A percentile compares a stretch with the other conserved stretches of the same genome.
These are phyloP conservation scores for Pomatorhinus ruficollis DNA, from an alignment of 2,113 vertebrate genomes.

Conservation along the genomic window DNA sequence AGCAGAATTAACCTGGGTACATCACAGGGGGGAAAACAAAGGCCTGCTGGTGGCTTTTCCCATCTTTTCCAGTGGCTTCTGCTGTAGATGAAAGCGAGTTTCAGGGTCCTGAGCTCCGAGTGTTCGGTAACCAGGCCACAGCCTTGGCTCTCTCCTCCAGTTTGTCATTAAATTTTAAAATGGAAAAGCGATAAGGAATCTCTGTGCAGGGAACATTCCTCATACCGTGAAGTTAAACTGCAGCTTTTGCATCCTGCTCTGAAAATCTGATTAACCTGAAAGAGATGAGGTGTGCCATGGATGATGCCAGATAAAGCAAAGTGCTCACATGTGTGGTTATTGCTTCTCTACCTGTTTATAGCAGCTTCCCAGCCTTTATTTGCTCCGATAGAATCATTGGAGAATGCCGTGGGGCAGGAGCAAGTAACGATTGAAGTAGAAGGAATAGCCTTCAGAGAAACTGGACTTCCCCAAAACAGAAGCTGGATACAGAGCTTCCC, in stretches of 20 bases:
- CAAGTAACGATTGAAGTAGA: background rate
- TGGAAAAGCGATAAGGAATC: background rate
- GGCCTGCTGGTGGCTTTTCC: background rate
- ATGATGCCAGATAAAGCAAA: background rate
- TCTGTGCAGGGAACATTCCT: background rate
- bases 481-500: background rate
- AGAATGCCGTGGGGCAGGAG: background rate
- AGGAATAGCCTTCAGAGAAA: background rate
- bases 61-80: background rate
- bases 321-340: background rate
- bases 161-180: background rate
- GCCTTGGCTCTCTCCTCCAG: background rate
- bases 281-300: background rate
- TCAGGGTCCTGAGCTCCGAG: background rate
- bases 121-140: background rate
- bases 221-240: background rate
- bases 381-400: rapidly evolving
- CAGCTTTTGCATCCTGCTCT: background rate
- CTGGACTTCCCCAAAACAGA: background rate
- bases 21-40: background rate
- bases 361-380: background rate
- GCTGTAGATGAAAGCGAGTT: background rate
- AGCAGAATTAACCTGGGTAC: background rate
- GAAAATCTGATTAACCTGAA: background rate
- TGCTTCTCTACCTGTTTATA: background rate